Evolutionary conservation across 2,888 invertebrate genomes (phyloP).

Genomic region (Odontocolon sp.): DNA sequence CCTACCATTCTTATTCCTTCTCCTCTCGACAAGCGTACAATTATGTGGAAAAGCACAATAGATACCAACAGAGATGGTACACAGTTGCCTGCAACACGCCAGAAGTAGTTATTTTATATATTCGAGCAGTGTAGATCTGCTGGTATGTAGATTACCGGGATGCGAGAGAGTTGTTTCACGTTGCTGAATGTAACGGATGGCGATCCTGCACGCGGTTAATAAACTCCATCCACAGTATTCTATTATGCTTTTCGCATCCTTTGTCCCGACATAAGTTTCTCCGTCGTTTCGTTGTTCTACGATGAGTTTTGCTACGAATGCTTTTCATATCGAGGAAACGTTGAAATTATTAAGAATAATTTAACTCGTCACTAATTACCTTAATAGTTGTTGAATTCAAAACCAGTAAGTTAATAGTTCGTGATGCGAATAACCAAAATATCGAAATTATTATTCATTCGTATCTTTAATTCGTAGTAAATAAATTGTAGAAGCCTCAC

Average conservation of each 20-base stretch:
- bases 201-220: slow-evolving; percentile 32
- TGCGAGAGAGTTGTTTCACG: slow-evolving; percentile 44
- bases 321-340: not conserved
- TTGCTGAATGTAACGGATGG: slow-evolving; percentile 11
- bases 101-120: not conserved
- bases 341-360: not conserved
- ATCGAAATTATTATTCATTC: too few relatives aligned
- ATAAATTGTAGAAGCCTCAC: too few relatives aligned
- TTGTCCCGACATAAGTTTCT: not conserved
- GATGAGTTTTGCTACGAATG: not conserved
- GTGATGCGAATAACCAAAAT: too few relatives aligned
- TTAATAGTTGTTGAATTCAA: too few relatives aligned
- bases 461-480: too few relatives aligned
- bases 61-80: not conserved
- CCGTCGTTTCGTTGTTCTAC: not conserved
- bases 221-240: too few relatives aligned
- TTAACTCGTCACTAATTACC: not conserved
- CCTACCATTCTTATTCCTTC: slow-evolving; percentile 13
- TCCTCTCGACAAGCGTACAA: not conserved
- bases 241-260: not conserved
- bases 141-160: slow-evolving; percentile 48
- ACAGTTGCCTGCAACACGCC: not conserved
- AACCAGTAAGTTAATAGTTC: too few relatives aligned
- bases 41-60: slow-evolving; percentile 32
- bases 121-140: slow-evolving; percentile 29